A percentile compares a stretch with the other conserved stretches of the same genome.
Evolutionary conservation across 1,140 invertebrate genomes (phyloP).

Genomic region (Cyphomyrmex costatus): DNA sequence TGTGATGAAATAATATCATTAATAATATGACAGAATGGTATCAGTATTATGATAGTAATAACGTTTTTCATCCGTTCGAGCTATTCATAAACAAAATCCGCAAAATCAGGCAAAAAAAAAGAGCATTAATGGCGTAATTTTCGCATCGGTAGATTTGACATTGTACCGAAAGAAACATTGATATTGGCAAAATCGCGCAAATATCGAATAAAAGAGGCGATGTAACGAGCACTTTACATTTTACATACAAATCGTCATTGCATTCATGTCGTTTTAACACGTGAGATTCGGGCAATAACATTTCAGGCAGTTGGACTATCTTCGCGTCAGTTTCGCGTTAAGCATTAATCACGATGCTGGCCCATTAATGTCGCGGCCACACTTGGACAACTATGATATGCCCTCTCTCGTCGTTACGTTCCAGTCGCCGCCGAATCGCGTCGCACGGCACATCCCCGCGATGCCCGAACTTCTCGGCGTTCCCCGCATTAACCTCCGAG

Average conservation of each 20-base stretch:
- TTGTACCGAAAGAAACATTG: background rate
- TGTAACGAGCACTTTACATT: constrained; percentile 20
- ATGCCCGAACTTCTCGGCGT: constrained; percentile 55
- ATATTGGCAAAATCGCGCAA: constrained; percentile 31
- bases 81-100: constrained; percentile 27
- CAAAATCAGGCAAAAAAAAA: constrained; percentile 31
- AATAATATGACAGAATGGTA: background rate
- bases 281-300: background rate
- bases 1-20: constrained; percentile 28
- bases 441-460: constrained; percentile 42
- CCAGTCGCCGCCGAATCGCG: constrained; percentile 28
- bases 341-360: constrained; percentile 51
- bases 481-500: constrained; percentile 60
- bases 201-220: constrained; percentile 32
- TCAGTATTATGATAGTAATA: constrained; percentile 18
- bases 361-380: constrained; percentile 58
- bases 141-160: constrained; percentile 19
- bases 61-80: constrained; percentile 5
- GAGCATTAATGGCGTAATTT: constrained; percentile 23
- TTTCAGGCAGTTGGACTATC: background rate
- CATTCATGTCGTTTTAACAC: constrained; percentile 5
- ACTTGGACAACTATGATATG: constrained; percentile 52
- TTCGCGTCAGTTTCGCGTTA: constrained; percentile 50
- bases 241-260: background rate
- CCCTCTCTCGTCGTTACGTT: constrained; percentile 39